Evolutionary conservation across 2,797 vertebrate species (phyloP).

Genomic region (Arrhamphus sclerolepis): DNA sequence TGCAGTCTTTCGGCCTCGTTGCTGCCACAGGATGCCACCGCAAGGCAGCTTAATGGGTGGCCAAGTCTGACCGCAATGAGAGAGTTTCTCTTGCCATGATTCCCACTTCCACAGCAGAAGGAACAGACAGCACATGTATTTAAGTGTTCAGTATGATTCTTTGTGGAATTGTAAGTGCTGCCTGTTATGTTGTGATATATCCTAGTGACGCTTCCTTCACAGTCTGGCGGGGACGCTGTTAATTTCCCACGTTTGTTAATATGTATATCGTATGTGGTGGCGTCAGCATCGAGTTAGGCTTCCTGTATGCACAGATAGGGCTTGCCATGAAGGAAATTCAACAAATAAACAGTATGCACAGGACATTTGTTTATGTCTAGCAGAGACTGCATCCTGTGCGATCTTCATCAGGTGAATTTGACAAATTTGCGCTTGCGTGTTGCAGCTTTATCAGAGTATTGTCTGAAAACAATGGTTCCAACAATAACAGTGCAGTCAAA

Average conservation of each 20-base stretch:
- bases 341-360: constrained; percentile 30
- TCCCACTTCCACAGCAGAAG: constrained; percentile 68
- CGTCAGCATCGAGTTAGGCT: constrained; percentile 39
- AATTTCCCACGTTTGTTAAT: constrained; percentile 56
- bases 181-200: constrained; percentile 28
- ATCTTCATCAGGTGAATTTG: constrained; percentile 37
- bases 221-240: constrained; percentile 17
- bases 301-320: constrained; percentile 42
- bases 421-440: constrained; percentile 28
- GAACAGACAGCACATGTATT: constrained; percentile 23
- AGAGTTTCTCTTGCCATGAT: constrained; percentile 65
- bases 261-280: constrained; percentile 12
- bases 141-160: constrained; percentile 6
- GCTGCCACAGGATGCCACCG: constrained; percentile 68
- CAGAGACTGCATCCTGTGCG: constrained; percentile 13
- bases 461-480: constrained; percentile 64
- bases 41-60: constrained; percentile 73
- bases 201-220: constrained; percentile 21
- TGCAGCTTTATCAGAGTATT: constrained; percentile 43
- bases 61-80: constrained; percentile 74
- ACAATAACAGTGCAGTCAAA: constrained; percentile 55
- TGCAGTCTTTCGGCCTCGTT: constrained; percentile 60
- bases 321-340: constrained; percentile 41
- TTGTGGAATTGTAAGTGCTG: constrained; percentile 1
- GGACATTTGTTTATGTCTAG: constrained; percentile 50